These are phyloP conservation scores for Peromyscus nudipes DNA, from an alignment of 2,797 vertebrate genomes.

Conservation along the genomic window DNA sequence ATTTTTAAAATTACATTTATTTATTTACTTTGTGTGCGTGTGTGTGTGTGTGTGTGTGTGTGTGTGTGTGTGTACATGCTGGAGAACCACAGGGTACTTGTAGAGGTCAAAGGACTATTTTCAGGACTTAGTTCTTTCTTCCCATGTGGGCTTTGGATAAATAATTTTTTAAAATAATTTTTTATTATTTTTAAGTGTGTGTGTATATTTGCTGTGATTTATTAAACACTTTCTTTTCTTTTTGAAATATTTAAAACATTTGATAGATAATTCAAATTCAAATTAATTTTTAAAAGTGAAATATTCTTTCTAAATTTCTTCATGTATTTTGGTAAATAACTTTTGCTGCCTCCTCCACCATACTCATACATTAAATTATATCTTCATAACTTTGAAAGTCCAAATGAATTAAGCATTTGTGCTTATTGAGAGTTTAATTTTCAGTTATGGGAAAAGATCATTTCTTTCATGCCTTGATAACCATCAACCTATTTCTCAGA, in stretches of 20 bases:
- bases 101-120: background rate
- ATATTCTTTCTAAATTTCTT: background rate
- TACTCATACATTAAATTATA: background rate
- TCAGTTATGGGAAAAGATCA: background rate
- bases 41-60: background rate
- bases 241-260: background rate
- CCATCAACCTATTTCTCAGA: background rate
- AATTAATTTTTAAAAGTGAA: background rate
- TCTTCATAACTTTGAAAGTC: background rate
- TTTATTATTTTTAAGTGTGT: background rate
- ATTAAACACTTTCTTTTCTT: background rate
- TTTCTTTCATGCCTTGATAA: slow-evolving; percentile 16
- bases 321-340: background rate
- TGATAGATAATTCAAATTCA: background rate
- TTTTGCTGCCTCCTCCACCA: background rate
- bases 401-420: slow-evolving; percentile 1
- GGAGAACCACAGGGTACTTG: background rate
- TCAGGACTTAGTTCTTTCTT: background rate
- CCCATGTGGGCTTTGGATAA: background rate
- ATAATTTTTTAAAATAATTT: background rate
- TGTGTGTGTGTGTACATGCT: background rate
- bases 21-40: background rate
- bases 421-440: slow-evolving; percentile 32
- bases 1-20: background rate
- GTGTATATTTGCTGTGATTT: background rate